Percentiles rank a stretch among this genome's conserved stretches.
These are phyloP conservation scores for Silurus glanis DNA, from an alignment of 2,113 vertebrate species.

Conservation along the genomic window DNA sequence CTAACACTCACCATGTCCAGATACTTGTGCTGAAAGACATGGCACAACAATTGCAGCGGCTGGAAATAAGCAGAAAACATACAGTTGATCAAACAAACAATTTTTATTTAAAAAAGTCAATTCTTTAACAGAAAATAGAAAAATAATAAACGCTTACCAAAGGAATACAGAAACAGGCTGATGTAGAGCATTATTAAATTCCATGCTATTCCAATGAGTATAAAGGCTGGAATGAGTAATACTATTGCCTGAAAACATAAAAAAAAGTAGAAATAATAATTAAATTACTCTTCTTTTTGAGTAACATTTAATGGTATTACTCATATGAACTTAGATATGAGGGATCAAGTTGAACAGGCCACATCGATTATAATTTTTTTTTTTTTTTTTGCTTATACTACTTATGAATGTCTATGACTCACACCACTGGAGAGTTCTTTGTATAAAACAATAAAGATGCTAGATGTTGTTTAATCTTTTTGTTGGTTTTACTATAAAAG, in stretches of 20 bases:
- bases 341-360: not conserved
- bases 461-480: not conserved
- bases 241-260: slow-evolving; percentile 79
- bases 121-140: not conserved
- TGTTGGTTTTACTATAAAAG: not conserved
- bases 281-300: not conserved
- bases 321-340: not conserved
- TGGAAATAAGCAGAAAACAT: slow-evolving; percentile 53
- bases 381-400: not conserved
- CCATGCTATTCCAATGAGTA: slow-evolving; percentile 84
- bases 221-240: slow-evolving; percentile 85
- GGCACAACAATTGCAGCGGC: slow-evolving; percentile 93
- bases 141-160: slow-evolving; percentile 78
- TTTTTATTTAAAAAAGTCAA: not conserved
- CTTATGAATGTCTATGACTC: not conserved
- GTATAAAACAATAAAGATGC: not conserved
- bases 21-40: slow-evolving; percentile 87
- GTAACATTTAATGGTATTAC: not conserved
- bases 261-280: not conserved
- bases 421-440: not conserved
- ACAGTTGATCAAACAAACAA: not conserved
- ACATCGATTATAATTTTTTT: not conserved
- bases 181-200: slow-evolving; percentile 75
- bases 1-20: slow-evolving; percentile 82
- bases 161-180: slow-evolving; percentile 87